These are phyloP conservation scores for Hylaea fasciaria DNA, from an alignment of 2,888 invertebrate genomes.

Conservation along the genomic window DNA sequence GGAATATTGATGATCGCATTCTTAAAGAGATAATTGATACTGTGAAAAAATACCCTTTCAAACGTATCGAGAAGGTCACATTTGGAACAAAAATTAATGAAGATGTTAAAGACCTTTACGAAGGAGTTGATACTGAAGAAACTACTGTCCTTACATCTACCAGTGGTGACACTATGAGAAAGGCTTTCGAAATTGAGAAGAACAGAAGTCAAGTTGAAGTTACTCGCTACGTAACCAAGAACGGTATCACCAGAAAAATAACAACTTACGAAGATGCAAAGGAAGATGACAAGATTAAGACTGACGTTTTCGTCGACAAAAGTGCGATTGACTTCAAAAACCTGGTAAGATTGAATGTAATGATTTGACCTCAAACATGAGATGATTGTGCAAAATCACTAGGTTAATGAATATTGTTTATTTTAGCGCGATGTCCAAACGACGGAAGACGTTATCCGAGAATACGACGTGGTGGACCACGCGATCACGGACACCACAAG, in stretches of 20 bases:
- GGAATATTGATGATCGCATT: slow-evolving; percentile 77
- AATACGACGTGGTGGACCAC: slow-evolving; percentile 81
- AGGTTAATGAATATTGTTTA: slow-evolving; percentile 29
- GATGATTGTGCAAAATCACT: not conserved
- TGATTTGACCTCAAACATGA: not conserved
- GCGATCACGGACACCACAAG: slow-evolving; percentile 78
- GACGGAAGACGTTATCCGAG: slow-evolving; percentile 76
- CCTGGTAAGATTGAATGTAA: slow-evolving; percentile 71
- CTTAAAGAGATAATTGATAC: slow-evolving; percentile 80
- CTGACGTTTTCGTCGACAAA: slow-evolving; percentile 82
- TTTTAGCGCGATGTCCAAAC: slow-evolving; percentile 81
- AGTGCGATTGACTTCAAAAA: slow-evolving; percentile 82
- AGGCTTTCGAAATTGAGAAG: slow-evolving; percentile 78
- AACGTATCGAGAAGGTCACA: slow-evolving; percentile 81
- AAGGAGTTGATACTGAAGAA: slow-evolving; percentile 76
- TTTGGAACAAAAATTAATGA: slow-evolving; percentile 85
- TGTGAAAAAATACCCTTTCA: slow-evolving; percentile 80
- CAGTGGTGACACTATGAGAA: slow-evolving; percentile 71
- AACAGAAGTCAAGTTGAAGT: slow-evolving; percentile 81
- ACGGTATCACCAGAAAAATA: slow-evolving; percentile 78
- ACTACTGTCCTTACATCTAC: slow-evolving; percentile 68
- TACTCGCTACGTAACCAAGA: slow-evolving; percentile 77
- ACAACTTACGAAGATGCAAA: slow-evolving; percentile 82
- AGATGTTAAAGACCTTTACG: slow-evolving; percentile 84
- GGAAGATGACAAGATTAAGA: slow-evolving; percentile 79